phyloP scores from a whole-genome alignment of 2,888 invertebrate genomes.

The Drosophila mulleri region DNA sequence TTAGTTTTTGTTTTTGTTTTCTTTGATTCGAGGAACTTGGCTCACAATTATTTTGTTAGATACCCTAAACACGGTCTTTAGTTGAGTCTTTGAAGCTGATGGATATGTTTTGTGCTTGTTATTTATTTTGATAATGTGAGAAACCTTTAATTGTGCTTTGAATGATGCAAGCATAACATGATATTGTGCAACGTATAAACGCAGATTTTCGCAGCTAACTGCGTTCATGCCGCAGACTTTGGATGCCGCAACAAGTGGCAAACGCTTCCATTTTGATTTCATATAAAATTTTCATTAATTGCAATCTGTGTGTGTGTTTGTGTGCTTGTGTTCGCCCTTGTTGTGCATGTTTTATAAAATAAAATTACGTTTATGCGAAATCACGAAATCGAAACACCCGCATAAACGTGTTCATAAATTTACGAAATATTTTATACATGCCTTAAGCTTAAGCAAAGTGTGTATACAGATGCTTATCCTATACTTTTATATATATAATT shows the following conservation, averaged over 20 bases:
- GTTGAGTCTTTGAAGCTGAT: conserved; percentile 22
- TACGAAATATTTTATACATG: conserved; percentile 62
- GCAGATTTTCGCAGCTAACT: conserved; percentile 35
- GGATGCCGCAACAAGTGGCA: conserved; percentile 54
- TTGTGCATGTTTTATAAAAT: conserved; percentile 43
- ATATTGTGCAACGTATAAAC: conserved; percentile 40
- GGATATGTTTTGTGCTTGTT: conserved; percentile 45
- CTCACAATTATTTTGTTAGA: conserved; percentile 21
- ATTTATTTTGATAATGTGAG: conserved; percentile 30
- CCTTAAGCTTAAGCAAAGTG: conserved; percentile 60
- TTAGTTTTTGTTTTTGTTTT: neutral
- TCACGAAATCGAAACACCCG: conserved; percentile 52
- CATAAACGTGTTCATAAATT: conserved; percentile 51
- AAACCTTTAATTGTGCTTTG: conserved; percentile 48
- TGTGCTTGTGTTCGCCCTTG: conserved; percentile 36
- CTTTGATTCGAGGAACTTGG: conserved; percentile 28
- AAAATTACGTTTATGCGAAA: conserved; percentile 50
- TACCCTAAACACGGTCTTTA: conserved; percentile 21
- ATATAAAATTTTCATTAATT: conserved; percentile 17
- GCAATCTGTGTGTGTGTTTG: neutral
- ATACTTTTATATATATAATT: conserved; percentile 45
- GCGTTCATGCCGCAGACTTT: conserved; percentile 60
- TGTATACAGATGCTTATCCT: conserved; percentile 51
- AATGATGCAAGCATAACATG: conserved; percentile 18
- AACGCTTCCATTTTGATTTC: conserved; percentile 7